Conservation (phyloP, 2,888 invertebrate species). For the Tipula lateralis region DNA sequence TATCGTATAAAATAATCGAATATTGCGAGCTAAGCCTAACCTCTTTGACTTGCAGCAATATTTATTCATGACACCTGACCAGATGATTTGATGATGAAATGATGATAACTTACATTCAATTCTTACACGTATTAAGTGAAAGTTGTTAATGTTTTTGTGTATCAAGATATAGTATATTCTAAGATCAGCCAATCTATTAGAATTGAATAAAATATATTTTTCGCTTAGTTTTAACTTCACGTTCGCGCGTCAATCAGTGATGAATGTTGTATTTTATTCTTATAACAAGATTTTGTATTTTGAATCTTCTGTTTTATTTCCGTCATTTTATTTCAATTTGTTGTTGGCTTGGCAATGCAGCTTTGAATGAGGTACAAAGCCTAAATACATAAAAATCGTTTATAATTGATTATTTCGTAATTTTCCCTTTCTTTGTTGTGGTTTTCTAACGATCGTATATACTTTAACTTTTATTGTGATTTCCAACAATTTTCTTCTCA, state of each 20-base stretch:
- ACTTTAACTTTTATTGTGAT: neutral
- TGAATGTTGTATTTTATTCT: neutral
- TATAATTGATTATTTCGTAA: slow-evolving; percentile 5
- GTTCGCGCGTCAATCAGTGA: neutral
- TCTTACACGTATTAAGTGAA: neutral
- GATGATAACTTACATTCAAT: neutral
- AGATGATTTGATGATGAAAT: neutral
- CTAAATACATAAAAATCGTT: neutral
- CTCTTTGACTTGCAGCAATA: neutral
- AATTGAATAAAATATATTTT: neutral
- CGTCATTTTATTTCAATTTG: neutral
- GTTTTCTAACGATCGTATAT: neutral
- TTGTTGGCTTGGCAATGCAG: neutral
- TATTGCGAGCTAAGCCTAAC: neutral
- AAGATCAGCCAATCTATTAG: neutral
- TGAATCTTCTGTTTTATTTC: neutral
- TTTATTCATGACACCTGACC: neutral
- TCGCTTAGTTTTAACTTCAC: neutral
- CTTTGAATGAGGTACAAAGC: neutral
- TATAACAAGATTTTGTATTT: neutral
- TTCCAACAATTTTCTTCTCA: neutral
- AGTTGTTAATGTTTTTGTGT: neutral
- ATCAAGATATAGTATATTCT: neutral
- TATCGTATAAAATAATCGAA: too few species aligned
- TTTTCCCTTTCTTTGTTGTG: slow-evolving; percentile 9